A percentile compares a stretch with the other conserved stretches of the same genome.
Conservation (phyloP, 1,140 invertebrate genomes). For the Drosophila ironensis region DNA sequence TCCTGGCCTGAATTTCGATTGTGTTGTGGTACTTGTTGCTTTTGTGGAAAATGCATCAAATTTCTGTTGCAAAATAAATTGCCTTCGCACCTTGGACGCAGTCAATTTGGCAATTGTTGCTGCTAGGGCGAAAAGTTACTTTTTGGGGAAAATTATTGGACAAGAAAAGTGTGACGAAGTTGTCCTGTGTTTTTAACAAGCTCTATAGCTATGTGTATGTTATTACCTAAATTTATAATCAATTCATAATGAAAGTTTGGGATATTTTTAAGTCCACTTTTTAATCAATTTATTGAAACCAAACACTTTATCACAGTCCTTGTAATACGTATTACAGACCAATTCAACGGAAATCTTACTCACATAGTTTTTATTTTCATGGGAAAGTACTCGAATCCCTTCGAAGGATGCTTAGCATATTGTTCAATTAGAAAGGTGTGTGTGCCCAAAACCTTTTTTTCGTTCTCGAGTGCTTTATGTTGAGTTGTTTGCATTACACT, state of each 20-base stretch:
- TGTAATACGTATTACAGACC: background rate
- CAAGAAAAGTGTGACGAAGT: conserved; percentile 20
- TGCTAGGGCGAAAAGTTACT: background rate
- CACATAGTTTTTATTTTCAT: too few species aligned
- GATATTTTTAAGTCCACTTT: too few species aligned
- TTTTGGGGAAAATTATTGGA: conserved; percentile 19
- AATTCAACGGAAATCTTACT: background rate
- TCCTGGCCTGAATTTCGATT: conserved; percentile 1
- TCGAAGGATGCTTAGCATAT: background rate
- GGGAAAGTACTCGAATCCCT: background rate
- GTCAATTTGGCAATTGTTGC: conserved; percentile 42
- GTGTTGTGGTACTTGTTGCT: background rate
- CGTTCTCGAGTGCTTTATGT: background rate
- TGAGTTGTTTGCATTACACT: conserved; percentile 26
- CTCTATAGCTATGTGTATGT: too few species aligned
- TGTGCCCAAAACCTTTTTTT: background rate
- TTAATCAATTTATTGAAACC: too few species aligned
- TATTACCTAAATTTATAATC: too few species aligned
- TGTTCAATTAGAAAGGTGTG: background rate
- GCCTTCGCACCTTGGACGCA: conserved; percentile 52
- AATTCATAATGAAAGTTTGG: too few species aligned
- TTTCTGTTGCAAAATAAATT: conserved; percentile 58
- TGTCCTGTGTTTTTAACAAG: too few species aligned
- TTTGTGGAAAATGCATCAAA: conserved; percentile 29
- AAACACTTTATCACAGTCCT: too few species aligned